Percentiles rank a stretch among this genome's conserved stretches.
phyloP scores from a whole-genome alignment of 2,888 invertebrate genomes.

The Sepioteuthis lessoniana region DNA sequence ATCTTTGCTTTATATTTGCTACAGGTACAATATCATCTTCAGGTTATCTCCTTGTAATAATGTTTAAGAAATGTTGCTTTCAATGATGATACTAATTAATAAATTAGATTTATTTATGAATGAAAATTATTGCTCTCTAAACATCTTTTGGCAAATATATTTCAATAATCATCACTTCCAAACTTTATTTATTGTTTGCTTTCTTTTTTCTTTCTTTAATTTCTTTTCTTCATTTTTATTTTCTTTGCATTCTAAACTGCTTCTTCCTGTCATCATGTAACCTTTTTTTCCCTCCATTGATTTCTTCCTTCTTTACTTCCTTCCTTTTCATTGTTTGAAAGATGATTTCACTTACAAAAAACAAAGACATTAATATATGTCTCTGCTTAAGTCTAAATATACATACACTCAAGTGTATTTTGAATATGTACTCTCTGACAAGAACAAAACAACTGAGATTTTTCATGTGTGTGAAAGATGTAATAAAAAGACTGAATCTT shows the following conservation, averaged over 20 bases:
- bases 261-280: background rate
- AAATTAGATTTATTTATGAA: background rate
- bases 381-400: background rate
- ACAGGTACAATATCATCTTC: background rate
- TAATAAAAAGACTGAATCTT: too few relatives aligned
- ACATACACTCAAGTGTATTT: background rate
- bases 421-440: too few relatives aligned
- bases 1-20: background rate
- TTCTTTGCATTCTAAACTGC: background rate
- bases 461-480: too few relatives aligned
- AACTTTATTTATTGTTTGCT: background rate
- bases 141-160: constrained; percentile 11
- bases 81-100: background rate
- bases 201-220: background rate
- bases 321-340: background rate
- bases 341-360: background rate
- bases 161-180: background rate
- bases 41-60: background rate
- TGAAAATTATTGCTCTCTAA: background rate
- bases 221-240: background rate
- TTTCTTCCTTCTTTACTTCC: background rate
- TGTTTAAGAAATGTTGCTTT: background rate
- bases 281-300: too few relatives aligned
- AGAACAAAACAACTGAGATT: too few relatives aligned
- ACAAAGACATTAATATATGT: background rate